Base-by-base conservation (phyloP, 2,888 invertebrate genomes). In the Hypomecis punctinalis region DNA sequence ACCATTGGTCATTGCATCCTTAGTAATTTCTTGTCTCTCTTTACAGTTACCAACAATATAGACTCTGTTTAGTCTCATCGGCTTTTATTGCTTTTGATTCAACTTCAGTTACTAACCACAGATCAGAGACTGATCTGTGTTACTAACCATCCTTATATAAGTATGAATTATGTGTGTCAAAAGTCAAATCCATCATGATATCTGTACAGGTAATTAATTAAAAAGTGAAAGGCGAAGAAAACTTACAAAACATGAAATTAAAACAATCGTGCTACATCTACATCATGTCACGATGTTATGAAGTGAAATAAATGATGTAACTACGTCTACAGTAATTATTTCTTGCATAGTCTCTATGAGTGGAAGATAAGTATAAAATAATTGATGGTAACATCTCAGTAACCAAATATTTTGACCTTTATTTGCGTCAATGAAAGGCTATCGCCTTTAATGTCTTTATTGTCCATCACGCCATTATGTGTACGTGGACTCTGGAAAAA, bases 381-480 rank as follows among this genome's bases (percentile, higher is more conserved):
- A 23, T 23, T 23, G 23, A 23, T 65, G 51, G 67, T 66, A 71
- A 63, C 60, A 67, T 67, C 71, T 69, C 73, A 69, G 72, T 73
- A 76, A 76, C 80, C 67, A 75, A 81, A 79, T 72, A 70, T 77
- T 79, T 69, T 82, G 81, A 86, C 82, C 85, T 76, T 61, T 72
- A 63, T 54, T 78, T 82, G 68, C 85, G 86, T 86, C 85, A 86
- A 78, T 75, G 67, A 75, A 66, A 83, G 83, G 83, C 78, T 86
- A 85, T 85, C 84, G 39, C 54, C 11, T 39, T 52, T 61, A 62
- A 54, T 69, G 62, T 56, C 11, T 42, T 52, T 61, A 62, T 56
- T 69, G 62, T 63, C 47, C 51, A 72, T 76, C 61, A 64, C 47
- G 67, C 59, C 61, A 70, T n/a, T 68, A 64, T 33, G 11, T 65